phyloP scores from a whole-genome alignment of 2,888 invertebrate genomes.

The Operophtera brumata region DNA sequence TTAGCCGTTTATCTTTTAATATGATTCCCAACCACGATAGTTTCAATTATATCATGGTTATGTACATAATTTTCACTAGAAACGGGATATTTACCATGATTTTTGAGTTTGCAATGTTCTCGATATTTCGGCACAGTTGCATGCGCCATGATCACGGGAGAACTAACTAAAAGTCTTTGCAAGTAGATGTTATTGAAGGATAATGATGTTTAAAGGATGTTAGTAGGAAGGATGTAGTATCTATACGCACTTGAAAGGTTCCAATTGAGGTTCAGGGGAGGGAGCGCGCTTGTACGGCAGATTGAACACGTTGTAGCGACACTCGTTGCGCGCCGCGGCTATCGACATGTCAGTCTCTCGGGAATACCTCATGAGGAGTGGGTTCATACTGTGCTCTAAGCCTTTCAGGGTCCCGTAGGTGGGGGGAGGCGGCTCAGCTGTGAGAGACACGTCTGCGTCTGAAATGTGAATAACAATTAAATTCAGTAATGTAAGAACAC shows the following conservation, averaged over 20 bases:
- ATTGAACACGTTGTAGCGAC: constrained; percentile 88
- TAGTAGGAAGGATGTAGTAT: no score
- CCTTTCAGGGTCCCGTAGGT: constrained; percentile 92
- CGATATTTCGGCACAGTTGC: no score
- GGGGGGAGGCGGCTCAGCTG: constrained; percentile 83
- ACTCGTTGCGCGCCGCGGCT: constrained; percentile 89
- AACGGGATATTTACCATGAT: no score
- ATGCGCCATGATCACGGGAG: no score
- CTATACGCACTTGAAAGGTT: constrained; percentile 83
- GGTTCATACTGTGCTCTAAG: constrained; percentile 95
- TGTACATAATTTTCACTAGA: no score
- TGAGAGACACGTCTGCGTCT: constrained; percentile 75
- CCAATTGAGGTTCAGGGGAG: constrained; percentile 79
- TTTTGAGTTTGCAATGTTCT: no score
- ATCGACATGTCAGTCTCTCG: constrained; percentile 94
- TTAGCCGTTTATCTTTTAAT: no score
- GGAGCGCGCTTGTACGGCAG: constrained; percentile 69
- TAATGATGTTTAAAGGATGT: no score
- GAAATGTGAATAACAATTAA: constrained; percentile 11
- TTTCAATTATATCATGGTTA: no score
- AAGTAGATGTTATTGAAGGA: no score
- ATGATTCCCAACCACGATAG: no score
- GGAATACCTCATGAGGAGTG: constrained; percentile 93
- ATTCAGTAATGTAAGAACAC: not conserved
- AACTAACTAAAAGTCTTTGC: no score